Conservation (phyloP, 2,113 vertebrate species). For the Paratilapia polleni region DNA sequence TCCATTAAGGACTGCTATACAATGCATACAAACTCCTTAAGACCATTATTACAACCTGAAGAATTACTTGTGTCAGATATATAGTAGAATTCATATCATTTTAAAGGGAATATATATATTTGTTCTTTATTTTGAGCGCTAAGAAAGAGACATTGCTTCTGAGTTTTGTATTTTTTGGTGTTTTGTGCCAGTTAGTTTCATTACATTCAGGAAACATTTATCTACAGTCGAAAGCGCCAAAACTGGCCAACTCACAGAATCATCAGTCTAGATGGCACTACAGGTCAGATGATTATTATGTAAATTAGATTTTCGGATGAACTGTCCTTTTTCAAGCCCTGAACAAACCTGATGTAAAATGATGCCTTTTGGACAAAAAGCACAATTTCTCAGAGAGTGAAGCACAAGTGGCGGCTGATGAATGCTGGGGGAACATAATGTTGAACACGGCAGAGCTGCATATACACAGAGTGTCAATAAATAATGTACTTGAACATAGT, state of each 20-base stretch:
- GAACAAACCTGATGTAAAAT: background rate
- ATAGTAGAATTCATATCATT: no score
- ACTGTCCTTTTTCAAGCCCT: background rate
- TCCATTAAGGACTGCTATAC: background rate
- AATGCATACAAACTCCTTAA: slow-evolving; percentile 11
- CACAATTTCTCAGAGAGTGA: background rate
- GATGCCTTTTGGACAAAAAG: background rate
- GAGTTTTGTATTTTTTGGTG: background rate
- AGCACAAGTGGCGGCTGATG: background rate
- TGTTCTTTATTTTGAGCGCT: background rate
- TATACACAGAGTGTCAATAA: slow-evolving; percentile 24
- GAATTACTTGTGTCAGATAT: background rate
- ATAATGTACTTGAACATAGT: slow-evolving; percentile 40
- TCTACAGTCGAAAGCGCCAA: background rate
- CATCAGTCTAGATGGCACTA: background rate
- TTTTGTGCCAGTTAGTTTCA: background rate
- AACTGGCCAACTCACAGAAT: background rate
- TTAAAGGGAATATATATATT: background rate
- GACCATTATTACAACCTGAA: background rate
- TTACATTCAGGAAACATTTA: background rate
- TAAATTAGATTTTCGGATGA: background rate
- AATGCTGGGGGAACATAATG: background rate
- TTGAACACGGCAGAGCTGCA: background rate
- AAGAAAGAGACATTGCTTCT: background rate
- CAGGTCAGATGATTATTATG: background rate